Evolutionary conservation across 2,888 invertebrate genomes (phyloP).

Genomic region (Abrostola tripartita): DNA sequence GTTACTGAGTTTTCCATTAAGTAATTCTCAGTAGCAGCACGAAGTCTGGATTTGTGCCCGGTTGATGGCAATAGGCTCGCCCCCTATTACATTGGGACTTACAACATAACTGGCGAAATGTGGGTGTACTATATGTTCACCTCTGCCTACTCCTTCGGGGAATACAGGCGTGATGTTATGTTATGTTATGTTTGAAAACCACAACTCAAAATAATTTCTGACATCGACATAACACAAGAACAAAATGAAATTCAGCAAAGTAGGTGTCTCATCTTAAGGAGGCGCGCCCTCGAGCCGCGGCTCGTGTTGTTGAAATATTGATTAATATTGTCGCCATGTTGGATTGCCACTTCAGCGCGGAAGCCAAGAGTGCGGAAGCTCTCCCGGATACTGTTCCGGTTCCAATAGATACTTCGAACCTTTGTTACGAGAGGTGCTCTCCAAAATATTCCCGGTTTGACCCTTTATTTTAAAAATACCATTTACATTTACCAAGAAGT

Average conservation of each 20-base stretch:
- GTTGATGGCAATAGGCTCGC: too few relatives aligned
- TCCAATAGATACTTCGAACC: slow-evolving; percentile 74
- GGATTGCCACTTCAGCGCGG: slow-evolving; percentile 79
- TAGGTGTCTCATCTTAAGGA: slow-evolving; percentile 79
- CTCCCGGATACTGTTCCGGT: slow-evolving; percentile 74
- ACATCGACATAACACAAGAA: slow-evolving; percentile 25
- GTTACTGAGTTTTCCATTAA: too few relatives aligned
- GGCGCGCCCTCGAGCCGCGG: slow-evolving; percentile 67
- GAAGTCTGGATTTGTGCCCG: too few relatives aligned
- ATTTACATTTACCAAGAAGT: slow-evolving; percentile 36
- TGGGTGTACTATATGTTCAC: too few relatives aligned
- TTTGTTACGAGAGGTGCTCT: slow-evolving; percentile 76
- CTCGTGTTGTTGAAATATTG: slow-evolving; percentile 88
- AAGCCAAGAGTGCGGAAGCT: slow-evolving; percentile 70
- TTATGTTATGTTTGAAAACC: slow-evolving; percentile 1
- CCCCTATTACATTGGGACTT: too few relatives aligned
- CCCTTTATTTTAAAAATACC: slow-evolving; percentile 43
- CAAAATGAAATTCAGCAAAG: slow-evolving; percentile 66
- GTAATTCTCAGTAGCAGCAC: too few relatives aligned
- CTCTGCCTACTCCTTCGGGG: too few relatives aligned
- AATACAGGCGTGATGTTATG: too few relatives aligned
- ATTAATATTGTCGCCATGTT: slow-evolving; percentile 88
- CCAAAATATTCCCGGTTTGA: slow-evolving; percentile 54
- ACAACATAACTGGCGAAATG: too few relatives aligned
- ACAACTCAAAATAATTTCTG: slow-evolving; percentile 12